A percentile compares a stretch with the other conserved stretches of the same genome.
These are phyloP conservation scores for Thalassoma bifasciatum DNA, from an alignment of 2,113 vertebrate species.

Conservation along the genomic window DNA sequence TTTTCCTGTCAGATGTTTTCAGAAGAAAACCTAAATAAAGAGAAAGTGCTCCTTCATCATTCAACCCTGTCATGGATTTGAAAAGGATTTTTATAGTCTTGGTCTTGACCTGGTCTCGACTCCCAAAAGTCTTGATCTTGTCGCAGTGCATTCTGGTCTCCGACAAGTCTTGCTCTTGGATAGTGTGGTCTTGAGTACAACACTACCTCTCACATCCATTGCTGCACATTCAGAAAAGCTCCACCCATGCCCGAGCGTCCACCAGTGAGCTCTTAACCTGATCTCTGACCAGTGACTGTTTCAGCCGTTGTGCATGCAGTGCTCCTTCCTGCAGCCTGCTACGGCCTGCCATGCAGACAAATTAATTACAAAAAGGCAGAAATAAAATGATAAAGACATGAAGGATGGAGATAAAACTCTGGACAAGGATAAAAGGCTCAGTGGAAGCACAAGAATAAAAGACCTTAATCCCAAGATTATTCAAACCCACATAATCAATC, in stretches of 20 bases:
- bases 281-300: background rate
- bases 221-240: background rate
- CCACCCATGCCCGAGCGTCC: background rate
- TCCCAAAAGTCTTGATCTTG: too few species aligned
- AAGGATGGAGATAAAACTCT: slow-evolving; percentile 38
- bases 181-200: too few species aligned
- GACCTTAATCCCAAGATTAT: slow-evolving; percentile 72
- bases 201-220: too few species aligned
- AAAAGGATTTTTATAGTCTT: too few species aligned
- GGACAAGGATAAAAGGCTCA: slow-evolving; percentile 57
- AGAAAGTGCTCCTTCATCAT: too few species aligned
- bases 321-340: background rate
- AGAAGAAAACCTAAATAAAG: too few species aligned
- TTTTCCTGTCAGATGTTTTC: too few species aligned
- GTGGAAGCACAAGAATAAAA: slow-evolving; percentile 38
- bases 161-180: too few species aligned
- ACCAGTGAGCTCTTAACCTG: background rate
- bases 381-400: slow-evolving; percentile 45
- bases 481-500: slow-evolving; percentile 60
- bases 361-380: slow-evolving; percentile 46
- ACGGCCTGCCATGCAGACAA: background rate
- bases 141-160: too few species aligned
- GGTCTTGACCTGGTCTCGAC: too few species aligned
- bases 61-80: too few species aligned
- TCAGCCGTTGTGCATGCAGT: background rate